Base-by-base conservation (phyloP, 2,888 invertebrate genomes). In the Plebejus melissa region DNA sequence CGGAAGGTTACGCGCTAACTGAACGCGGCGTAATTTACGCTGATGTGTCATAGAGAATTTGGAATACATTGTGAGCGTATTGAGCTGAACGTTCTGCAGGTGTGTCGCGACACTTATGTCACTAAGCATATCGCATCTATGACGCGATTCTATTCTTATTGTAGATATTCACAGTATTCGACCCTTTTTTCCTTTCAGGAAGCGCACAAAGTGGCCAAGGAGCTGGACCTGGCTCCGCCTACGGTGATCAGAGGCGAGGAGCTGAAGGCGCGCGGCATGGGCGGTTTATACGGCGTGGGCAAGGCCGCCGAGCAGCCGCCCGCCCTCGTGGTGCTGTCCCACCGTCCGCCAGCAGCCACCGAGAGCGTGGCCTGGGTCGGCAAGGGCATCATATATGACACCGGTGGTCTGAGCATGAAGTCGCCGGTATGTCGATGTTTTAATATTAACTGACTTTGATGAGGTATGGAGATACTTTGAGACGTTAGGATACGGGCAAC, bases 351-450 rank as follows among this genome's bases (percentile, higher is more conserved):
- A 4, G 95, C 94, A 0, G 96, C 96, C 7, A 76, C 83, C 0
- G 85, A 94, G 79, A 95, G 95, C 1, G 95, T 98, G 77, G 98
- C 98, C 1, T 96, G 98, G 96, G 98, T 98, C 69, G 98, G 98
- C 74, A 98, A 98, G 90, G 98, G 98, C 74, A 98, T 98, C 85
- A 98, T 98, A 5, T 98, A 97, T 85, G 98, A 98, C 85, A 98
- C 98, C 79, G 98, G 98, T 83, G 98, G 98, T 41, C 95, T 98
- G 78, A 97, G 97, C 89, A 96, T 98, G 83, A 98, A 98, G 91
- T 95, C 96, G 60, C 97, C 97, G 94, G 96, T 96, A 87, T 85
- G 87, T 54, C 7, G 41, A 41, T 46, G 9, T 9, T 46, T 46
- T 41, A 7, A 22, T 22, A 22, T 22, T 22, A 22, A 22, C 22